Percentiles rank a stretch among this genome's conserved stretches.
phyloP scores from a whole-genome alignment of 1,140 invertebrate species.

The Pachypeltis micranthus region DNA sequence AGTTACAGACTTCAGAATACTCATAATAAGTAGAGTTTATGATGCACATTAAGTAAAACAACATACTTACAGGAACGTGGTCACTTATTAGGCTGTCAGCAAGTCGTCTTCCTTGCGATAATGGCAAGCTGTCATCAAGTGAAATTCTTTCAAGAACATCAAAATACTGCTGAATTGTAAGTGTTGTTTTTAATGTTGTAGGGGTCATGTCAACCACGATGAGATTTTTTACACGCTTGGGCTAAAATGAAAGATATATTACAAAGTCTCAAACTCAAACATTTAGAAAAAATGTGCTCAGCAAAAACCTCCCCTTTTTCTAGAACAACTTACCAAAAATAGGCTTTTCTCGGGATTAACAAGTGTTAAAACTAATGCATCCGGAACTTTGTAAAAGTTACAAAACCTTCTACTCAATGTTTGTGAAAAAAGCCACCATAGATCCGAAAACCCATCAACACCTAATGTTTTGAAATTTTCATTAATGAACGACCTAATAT shows the following conservation, averaged over 20 bases:
- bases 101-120: constrained; percentile 51
- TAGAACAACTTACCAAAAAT: too few relatives aligned
- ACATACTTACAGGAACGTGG: constrained; percentile 31
- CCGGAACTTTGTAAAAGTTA: neutral
- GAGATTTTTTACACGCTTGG: constrained; percentile 61
- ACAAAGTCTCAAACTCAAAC: too few relatives aligned
- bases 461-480: too few relatives aligned
- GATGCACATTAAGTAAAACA: too few relatives aligned
- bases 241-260: constrained; percentile 38
- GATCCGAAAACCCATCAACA: too few relatives aligned
- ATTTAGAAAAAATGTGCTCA: too few relatives aligned
- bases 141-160: constrained; percentile 47
- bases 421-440: neutral
- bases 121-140: constrained; percentile 43
- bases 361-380: too few relatives aligned
- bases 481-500: too few relatives aligned
- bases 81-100: constrained; percentile 42
- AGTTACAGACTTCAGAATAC: too few relatives aligned
- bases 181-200: constrained; percentile 45
- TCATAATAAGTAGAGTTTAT: too few relatives aligned
- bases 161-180: constrained; percentile 50
- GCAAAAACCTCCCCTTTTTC: too few relatives aligned
- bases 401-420: neutral
- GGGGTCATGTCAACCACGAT: constrained; percentile 79
- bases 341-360: too few relatives aligned